A percentile compares a stretch with the other conserved stretches of the same genome.
phyloP scores from a whole-genome alignment of 2,888 invertebrate genomes.

The Euplexia lucipara region DNA sequence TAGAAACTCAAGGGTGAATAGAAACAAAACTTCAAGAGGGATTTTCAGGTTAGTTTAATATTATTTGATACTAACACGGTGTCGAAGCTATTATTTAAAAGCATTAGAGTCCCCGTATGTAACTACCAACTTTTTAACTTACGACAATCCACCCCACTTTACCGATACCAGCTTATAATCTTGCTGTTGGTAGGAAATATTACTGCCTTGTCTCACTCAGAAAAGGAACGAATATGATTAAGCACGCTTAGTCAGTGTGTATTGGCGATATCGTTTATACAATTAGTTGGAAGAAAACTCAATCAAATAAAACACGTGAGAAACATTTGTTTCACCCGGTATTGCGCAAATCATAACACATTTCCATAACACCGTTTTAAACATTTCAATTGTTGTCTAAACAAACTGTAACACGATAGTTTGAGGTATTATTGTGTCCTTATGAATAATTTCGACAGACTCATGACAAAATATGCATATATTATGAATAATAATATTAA shows the following conservation, averaged over 20 bases:
- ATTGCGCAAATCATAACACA: slow-evolving; percentile 16
- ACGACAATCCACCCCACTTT: too few relatives aligned
- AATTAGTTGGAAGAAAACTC: neutral
- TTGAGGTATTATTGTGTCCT: neutral
- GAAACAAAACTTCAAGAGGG: too few relatives aligned
- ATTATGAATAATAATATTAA: too few relatives aligned
- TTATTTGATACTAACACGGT: too few relatives aligned
- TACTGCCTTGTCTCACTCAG: neutral
- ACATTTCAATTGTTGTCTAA: slow-evolving; percentile 19
- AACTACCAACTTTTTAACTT: too few relatives aligned
- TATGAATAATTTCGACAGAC: neutral
- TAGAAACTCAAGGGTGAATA: too few relatives aligned
- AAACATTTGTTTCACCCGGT: slow-evolving; percentile 7
- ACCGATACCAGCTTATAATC: too few relatives aligned
- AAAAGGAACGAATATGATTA: neutral
- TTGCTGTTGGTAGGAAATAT: too few relatives aligned
- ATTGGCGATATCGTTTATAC: neutral
- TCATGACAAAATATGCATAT: too few relatives aligned
- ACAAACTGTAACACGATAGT: neutral
- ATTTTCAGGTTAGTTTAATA: too few relatives aligned
- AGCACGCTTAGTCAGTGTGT: neutral
- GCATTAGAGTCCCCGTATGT: too few relatives aligned
- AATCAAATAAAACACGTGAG: slow-evolving; percentile 17
- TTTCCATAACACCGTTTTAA: slow-evolving; percentile 12
- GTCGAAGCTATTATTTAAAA: too few relatives aligned